phyloP scores from a whole-genome alignment of 2,888 invertebrate species.

The Hirtodrosophila alboralis region DNA sequence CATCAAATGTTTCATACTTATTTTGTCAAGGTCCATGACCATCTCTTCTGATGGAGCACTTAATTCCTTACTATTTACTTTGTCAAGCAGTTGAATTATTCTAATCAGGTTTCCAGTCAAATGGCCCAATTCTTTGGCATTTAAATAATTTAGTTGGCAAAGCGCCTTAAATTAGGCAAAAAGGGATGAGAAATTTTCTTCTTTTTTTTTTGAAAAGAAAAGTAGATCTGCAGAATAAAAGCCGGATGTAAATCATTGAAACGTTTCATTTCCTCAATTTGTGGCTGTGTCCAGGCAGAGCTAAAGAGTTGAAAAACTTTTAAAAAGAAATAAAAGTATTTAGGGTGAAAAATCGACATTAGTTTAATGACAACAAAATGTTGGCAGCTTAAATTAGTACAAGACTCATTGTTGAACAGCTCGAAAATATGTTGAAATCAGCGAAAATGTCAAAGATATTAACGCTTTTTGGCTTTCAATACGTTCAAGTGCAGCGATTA shows the following conservation, averaged over 20 bases:
- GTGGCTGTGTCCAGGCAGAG: conserved; percentile 27
- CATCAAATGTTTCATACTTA: conserved; percentile 15
- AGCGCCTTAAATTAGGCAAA: conserved; percentile 26
- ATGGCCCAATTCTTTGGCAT: conserved; percentile 12
- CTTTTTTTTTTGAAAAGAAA: too few relatives aligned
- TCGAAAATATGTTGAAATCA: conserved; percentile 29
- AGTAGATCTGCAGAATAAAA: conserved; percentile 22
- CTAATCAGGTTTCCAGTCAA: neutral
- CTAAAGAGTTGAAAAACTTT: conserved; percentile 20
- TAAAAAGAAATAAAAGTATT: conserved; percentile 8
- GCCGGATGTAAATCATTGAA: conserved; percentile 74
- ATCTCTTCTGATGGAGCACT: conserved; percentile 5
- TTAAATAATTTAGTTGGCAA: conserved; percentile 42
- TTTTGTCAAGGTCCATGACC: neutral
- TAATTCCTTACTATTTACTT: conserved; percentile 15
- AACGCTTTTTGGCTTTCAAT: conserved; percentile 46
- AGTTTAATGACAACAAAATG: conserved; percentile 4
- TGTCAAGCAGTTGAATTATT: too few relatives aligned
- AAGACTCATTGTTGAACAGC: conserved; percentile 6
- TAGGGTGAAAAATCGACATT: conserved; percentile 6
- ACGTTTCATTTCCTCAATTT: conserved; percentile 73
- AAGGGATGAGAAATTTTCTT: conserved; percentile 38
- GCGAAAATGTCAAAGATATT: conserved; percentile 26
- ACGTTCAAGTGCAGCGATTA: conserved; percentile 77
- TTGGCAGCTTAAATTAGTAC: neutral